Base-by-base conservation (phyloP, 2,113 vertebrate genomes). In the Condylura cristata region DNA sequence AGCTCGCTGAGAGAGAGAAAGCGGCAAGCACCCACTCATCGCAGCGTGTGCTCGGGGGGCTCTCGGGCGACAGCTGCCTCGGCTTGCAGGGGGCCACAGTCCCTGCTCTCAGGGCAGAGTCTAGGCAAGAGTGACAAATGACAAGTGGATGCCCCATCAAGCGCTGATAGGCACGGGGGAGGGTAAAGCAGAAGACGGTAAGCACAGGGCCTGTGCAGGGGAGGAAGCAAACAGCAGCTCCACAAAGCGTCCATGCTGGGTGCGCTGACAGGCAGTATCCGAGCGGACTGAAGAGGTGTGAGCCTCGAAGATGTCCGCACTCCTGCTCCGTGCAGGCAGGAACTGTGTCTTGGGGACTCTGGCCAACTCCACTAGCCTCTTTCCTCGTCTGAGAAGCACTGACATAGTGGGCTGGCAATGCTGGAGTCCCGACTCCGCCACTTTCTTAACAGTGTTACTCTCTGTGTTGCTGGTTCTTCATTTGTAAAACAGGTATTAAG, bases 401-500 rank as follows among this genome's bases (percentile, higher is more conserved):
- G 34, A 63, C 26, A 28, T 1, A 17, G 10, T 11, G 18, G n/a
- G n/a, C n/a, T n/a, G n/a, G n/a, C n/a, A n/a, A n/a, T n/a, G n/a
- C n/a, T n/a, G n/a, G n/a, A n/a, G n/a, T n/a, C n/a, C n/a, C n/a
- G n/a, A n/a, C n/a, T n/a, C 37, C 34, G 88, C 20, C 51, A 83
- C 22, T 81, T 76, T 65, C 84, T 66, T 56, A 41, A 41, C 51
- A 60, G 34, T 30, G 46, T 56, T 80, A 66, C 53, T 81, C 70
- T 71, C 66, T 90, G 61, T 66, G 75, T 32, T 68, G 37, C 44
- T 71, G 32, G 56, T 82, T 78, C 34, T 61, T 89, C 34, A 20
- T 87, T 37, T 91, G 32, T 79, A 80, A 96, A 93, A 91, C 48
- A 41, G 48, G 26, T 17, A 86, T 51, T 76, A 65, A 78, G 61